Conservation (phyloP, 2,888 invertebrate genomes). For the Spialia ferax region DNA sequence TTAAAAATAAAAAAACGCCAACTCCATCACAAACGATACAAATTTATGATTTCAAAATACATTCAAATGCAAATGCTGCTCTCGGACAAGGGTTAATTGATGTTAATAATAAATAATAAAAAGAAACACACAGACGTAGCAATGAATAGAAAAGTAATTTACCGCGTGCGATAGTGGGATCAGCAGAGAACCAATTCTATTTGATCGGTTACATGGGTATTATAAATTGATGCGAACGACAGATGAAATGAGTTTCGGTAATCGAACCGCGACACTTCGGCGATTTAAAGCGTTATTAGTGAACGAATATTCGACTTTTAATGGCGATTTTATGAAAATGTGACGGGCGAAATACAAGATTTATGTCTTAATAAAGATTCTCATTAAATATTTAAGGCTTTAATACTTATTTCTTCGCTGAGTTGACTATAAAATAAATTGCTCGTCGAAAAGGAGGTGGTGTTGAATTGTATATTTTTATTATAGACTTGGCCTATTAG, state of each 20-base stretch:
- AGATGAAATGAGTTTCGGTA: conserved; percentile 44
- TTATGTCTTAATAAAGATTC: conserved; percentile 49
- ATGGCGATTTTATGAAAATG: conserved; percentile 52
- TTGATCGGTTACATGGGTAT: conserved; percentile 59
- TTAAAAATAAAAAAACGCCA: conserved; percentile 49
- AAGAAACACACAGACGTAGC: conserved; percentile 47
- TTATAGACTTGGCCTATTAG: no score
- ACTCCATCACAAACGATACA: conserved; percentile 47
- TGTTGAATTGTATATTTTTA: conserved; percentile 10
- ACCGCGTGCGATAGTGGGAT: conserved; percentile 58
- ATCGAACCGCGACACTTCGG: conserved; percentile 43
- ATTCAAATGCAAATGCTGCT: conserved; percentile 71
- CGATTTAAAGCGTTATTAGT: conserved; percentile 45
- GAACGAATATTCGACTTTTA: conserved; percentile 46
- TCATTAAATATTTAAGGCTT: conserved; percentile 39
- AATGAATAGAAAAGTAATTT: conserved; percentile 61
- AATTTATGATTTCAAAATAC: conserved; percentile 69
- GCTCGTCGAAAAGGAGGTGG: neutral
- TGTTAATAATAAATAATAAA: conserved; percentile 74
- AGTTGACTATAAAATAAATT: conserved; percentile 35
- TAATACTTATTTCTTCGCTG: conserved; percentile 36
- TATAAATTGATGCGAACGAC: conserved; percentile 46
- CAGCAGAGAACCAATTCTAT: conserved; percentile 52
- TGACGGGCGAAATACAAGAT: conserved; percentile 46
- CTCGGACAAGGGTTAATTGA: conserved; percentile 66